Evolutionary conservation across 2,113 vertebrate genomes (phyloP), one percentile per base, ranked within the genome.

Genomic region (Sakesphorus luctuosus): DNA sequence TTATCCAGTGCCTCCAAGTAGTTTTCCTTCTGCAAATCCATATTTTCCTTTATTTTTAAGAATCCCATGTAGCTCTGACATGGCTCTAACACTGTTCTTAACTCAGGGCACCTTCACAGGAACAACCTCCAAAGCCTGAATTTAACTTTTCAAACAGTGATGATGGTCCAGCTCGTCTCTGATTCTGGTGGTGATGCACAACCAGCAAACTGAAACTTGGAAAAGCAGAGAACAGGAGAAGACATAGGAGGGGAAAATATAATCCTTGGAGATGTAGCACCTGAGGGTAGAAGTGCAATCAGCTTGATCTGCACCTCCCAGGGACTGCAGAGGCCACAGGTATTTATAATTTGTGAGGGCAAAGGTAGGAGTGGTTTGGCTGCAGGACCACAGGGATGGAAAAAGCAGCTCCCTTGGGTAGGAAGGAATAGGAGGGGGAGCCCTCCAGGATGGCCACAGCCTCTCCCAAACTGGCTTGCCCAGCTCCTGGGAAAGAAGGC

Each of bases 311-410:
- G 28, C 62, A 49, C 4, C 43, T 74, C 33, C 24, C 36, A 47
- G 4, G 15, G 28, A 29, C 9, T 21, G 29, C n/a, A 46, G 67
- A 62, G 36, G 29, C 7, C 2, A 3, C 62, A 29, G 3, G 0
- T 20, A 36, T 25, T 55, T 20, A 2, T 23, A 5, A 55, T 40
- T 65, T 50, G 25, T 11, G 56, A 10, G 36, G 72, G 73, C 18
- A 61, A 29, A 73, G 0, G 0, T 1, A 19, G 80, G 19, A 74
- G 43, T 2, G 3, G 12, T 29, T 38, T 49, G 52, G 53, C 13
- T 73, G 18, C 44, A 84, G 40, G 28, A 79, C 24, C 28, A 7
- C 38, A 56, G 14, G 28, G 65, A 55, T 69, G 55, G 17, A 50
- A 72, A 65, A 35, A 65, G 6, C 7, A 11, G 49, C 46, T 56